These are phyloP conservation scores for Diachasma alloeum DNA, from an alignment of 1,140 invertebrate genomes.

Conservation along the genomic window DNA sequence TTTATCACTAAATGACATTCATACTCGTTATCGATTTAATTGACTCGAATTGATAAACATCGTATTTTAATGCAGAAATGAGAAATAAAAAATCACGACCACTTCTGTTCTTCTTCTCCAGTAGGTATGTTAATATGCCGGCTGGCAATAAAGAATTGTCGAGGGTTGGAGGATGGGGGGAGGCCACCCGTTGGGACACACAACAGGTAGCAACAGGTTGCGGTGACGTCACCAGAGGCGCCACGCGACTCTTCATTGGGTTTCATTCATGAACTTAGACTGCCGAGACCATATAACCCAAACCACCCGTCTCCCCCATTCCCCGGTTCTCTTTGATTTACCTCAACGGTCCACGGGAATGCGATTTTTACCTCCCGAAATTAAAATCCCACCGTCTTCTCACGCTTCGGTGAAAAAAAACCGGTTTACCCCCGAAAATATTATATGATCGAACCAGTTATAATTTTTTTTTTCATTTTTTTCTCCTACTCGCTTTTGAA, in stretches of 20 bases:
- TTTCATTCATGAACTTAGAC: constrained; percentile 50
- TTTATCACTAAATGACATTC: not conserved
- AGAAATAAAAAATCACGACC: not conserved
- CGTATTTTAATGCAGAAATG: not conserved
- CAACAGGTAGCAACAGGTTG: constrained; percentile 57
- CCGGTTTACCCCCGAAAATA: not conserved
- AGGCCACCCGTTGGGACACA: constrained; percentile 27
- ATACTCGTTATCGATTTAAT: not conserved
- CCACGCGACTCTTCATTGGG: constrained; percentile 38
- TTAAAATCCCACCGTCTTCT: constrained; percentile 1
- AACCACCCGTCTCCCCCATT: not conserved
- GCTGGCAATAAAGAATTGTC: constrained; percentile 7
- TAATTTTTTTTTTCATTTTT: not conserved
- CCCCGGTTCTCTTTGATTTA: not conserved
- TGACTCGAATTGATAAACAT: not conserved
- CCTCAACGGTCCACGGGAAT: not conserved
- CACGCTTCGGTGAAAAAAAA: not conserved
- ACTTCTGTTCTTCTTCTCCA: not conserved
- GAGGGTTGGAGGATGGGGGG: constrained; percentile 19
- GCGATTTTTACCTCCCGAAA: not conserved
- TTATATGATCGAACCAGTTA: not conserved
- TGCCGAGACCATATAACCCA: not conserved
- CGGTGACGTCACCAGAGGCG: constrained; percentile 47
- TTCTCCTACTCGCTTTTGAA: not conserved
- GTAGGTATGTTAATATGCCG: not conserved